Base-by-base conservation (phyloP, 2,113 vertebrate genomes). In the Melanocharis versteri region DNA sequence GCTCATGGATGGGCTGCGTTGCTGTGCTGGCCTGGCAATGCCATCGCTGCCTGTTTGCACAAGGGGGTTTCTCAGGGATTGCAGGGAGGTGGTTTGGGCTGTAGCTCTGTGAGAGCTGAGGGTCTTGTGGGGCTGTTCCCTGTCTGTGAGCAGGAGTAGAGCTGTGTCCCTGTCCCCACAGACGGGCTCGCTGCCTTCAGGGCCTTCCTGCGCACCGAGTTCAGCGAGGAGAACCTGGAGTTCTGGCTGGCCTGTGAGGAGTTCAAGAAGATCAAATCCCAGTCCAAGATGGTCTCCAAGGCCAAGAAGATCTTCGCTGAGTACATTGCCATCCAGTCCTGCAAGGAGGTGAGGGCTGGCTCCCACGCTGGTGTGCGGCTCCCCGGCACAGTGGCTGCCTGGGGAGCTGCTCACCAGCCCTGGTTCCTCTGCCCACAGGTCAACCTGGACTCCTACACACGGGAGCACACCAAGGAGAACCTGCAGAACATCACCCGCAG, bases 181-280 rank as follows among this genome's bases (percentile, higher is more conserved):
- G 99, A 99, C 17, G 99, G 99, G 7, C 98, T 99, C 81, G 99
- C 99, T 57, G 99, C 99, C 45, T 99, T 99, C 98, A 98, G 99
- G 94, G 99, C 99, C 80, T 99, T 99, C 97, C 98, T 99, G 87
- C 99, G 99, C 96, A 99, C 99, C 0, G 99, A 99, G 97, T 99
- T 99, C 97, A 99, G 99, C 4, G 99, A 99, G 93, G 99, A 99
- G 97, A 99, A 99, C 97, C 98, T 99, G 97, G 99, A 99, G 94
- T 99, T 99, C 98, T 99, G 99, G 99, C 97, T 99, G 93, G 99
- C 99, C 1, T 99, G 99, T 4, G 99, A 99, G 97, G 99, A 99
- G 93, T 99, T 99, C 98, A 99, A 98, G 98, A 99, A 99, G 96
- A 98, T 99, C 97, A 99, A 99, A 95, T 99, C 99, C 6, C 99